Conservation (phyloP, 30 jellyfish, hydroid and myxozoan genomes). For the Turritopsis rubra region DNA sequence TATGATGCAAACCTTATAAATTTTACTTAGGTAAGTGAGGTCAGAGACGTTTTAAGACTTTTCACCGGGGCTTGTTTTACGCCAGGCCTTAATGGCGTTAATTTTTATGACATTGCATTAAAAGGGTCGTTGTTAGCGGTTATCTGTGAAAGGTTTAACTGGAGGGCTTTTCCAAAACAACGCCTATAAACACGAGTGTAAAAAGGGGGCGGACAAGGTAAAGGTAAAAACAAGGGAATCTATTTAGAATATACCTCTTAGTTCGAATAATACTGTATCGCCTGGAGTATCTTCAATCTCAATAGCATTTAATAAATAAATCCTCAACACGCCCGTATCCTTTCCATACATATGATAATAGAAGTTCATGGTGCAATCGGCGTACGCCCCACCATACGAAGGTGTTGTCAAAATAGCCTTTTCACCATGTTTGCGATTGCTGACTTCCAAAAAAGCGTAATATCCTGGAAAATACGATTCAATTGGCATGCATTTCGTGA, state of each 20-base stretch:
- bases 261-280: conserved; percentile 16
- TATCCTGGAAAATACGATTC: conserved; percentile 29
- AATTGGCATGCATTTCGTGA: not conserved
- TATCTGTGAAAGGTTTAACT: too few relatives aligned
- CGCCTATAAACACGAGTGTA: too few relatives aligned
- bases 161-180: too few relatives aligned
- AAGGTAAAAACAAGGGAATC: too few relatives aligned
- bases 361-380: conserved; percentile 86
- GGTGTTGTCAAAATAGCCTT: conserved; percentile 72
- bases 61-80: too few relatives aligned
- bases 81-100: too few relatives aligned
- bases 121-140: too few relatives aligned
- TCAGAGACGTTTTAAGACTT: too few relatives aligned
- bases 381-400: conserved; percentile 71
- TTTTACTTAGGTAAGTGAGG: too few relatives aligned
- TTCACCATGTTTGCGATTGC: conserved; percentile 57
- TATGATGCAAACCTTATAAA: too few relatives aligned
- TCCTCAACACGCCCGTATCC: conserved; percentile 65
- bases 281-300: conserved; percentile 24
- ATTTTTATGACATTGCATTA: too few relatives aligned
- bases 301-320: conserved; percentile 44
- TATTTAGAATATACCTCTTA: not conserved
- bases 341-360: conserved; percentile 94
- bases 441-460: conserved; percentile 83
- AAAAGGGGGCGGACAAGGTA: too few relatives aligned